A percentile compares a stretch with the other conserved stretches of the same genome.
These are phyloP conservation scores for Harpagifer antarcticus DNA, from an alignment of 2,797 vertebrate species.

Conservation along the genomic window DNA sequence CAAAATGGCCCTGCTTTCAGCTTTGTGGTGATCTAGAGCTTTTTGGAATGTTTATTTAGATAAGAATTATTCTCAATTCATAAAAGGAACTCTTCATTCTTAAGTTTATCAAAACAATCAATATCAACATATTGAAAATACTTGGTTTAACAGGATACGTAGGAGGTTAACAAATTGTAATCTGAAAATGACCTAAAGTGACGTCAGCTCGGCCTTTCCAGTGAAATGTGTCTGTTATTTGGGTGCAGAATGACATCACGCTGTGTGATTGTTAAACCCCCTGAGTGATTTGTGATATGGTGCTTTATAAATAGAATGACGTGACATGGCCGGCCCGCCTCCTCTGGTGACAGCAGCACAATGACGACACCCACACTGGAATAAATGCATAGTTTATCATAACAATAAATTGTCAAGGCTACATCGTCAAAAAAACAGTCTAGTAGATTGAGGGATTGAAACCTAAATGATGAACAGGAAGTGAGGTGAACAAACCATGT, in stretches of 20 bases:
- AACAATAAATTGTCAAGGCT: conserved; percentile 68
- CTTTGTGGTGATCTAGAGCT: background rate
- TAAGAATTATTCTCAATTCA: background rate
- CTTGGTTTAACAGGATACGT: background rate
- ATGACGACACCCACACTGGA: conserved; percentile 68
- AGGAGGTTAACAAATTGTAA: background rate
- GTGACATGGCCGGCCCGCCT: background rate
- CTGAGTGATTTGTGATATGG: no score
- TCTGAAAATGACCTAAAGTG: background rate
- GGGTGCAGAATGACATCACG: background rate
- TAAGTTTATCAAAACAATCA: background rate
- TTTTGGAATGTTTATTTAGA: background rate
- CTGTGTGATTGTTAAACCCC: no score
- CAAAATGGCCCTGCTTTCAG: background rate
- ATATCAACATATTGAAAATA: background rate
- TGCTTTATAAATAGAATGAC: no score
- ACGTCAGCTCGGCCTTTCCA: conserved; percentile 29
- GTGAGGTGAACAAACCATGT: conserved; percentile 58
- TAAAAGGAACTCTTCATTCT: background rate
- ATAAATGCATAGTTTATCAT: conserved; percentile 85
- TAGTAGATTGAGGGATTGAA: conserved; percentile 37
- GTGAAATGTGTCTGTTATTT: conserved; percentile 14
- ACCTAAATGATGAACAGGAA: conserved; percentile 56
- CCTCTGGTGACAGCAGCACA: conserved; percentile 19
- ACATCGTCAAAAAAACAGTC: conserved; percentile 75